These are phyloP conservation scores for Pseudomugil gertrudae DNA, from an alignment of 2,797 vertebrate species.

Conservation along the genomic window DNA sequence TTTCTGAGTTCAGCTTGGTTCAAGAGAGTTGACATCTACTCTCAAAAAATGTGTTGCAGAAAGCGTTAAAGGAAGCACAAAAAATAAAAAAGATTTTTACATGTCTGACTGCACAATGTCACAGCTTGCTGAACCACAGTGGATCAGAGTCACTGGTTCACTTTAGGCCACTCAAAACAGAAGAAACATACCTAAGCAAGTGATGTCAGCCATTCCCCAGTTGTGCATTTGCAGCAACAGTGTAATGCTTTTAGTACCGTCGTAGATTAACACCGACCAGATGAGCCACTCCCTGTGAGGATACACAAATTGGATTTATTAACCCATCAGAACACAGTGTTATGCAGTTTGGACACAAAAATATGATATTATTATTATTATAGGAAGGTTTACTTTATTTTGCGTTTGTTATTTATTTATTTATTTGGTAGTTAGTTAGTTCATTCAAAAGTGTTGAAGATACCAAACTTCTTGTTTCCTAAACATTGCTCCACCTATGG, in stretches of 20 bases:
- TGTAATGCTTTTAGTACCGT: background rate
- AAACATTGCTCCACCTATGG: no score
- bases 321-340: no score
- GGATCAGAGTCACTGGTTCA: background rate
- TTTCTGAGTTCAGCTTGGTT: background rate
- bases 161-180: constrained; percentile 5
- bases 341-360: background rate
- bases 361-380: no score
- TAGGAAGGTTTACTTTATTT: no score
- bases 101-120: constrained; percentile 1
- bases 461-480: no score
- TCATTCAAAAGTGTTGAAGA: no score
- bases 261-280: background rate
- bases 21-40: background rate
- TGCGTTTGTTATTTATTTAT: no score
- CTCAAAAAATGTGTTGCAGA: background rate
- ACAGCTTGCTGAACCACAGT: background rate
- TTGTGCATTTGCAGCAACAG: background rate
- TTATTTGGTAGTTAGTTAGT: no score
- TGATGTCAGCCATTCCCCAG: background rate
- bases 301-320: no score
- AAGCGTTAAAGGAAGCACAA: background rate
- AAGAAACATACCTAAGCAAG: background rate
- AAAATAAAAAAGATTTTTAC: background rate
- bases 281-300: background rate